phyloP scores from a whole-genome alignment of 2,888 invertebrate species.

The Lepetodrilus schrolli region DNA sequence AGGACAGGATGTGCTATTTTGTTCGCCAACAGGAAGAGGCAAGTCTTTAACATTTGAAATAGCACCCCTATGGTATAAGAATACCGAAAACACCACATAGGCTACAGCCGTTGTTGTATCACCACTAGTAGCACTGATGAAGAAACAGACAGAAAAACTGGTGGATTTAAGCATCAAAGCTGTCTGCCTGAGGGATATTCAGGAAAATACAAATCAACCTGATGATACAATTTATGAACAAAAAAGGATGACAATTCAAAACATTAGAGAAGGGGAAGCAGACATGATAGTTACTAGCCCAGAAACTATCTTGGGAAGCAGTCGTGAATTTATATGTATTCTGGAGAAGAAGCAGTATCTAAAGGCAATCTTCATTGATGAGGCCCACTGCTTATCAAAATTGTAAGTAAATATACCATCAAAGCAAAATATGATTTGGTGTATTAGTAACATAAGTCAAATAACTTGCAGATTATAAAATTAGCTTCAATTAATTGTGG shows the following conservation, averaged over 20 bases:
- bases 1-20: not conserved
- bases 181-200: not conserved
- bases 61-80: not conserved
- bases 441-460: no score
- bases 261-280: not conserved
- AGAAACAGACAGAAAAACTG: not conserved
- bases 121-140: conserved; percentile 6
- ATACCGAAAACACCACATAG: not conserved
- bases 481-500: no score
- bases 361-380: not conserved
- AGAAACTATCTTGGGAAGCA: not conserved
- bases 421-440: no score
- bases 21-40: not conserved
- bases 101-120: conserved; percentile 20
- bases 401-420: not conserved
- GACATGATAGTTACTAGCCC: not conserved
- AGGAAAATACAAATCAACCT: not conserved
- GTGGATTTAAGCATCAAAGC: not conserved
- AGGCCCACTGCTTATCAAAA: not conserved
- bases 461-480: no score
- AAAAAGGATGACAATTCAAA: not conserved
- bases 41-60: no score
- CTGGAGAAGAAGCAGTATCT: not conserved
- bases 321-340: not conserved
- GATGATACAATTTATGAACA: not conserved